Evolutionary conservation across 2,113 vertebrate genomes (phyloP), one percentile per base, ranked within the genome.

Genomic region (Xenopus tropicalis): DNA sequence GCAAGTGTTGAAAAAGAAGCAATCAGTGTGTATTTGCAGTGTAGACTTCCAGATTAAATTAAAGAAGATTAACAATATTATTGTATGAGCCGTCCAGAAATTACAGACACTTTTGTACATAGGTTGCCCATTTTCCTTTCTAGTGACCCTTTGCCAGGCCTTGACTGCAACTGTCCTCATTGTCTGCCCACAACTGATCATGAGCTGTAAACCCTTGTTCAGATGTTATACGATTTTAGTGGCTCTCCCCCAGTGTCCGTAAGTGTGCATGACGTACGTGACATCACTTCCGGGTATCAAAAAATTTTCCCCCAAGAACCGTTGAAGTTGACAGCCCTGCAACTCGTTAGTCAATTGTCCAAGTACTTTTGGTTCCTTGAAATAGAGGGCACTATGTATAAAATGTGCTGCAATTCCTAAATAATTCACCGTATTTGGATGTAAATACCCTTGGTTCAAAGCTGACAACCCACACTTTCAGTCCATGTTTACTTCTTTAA

Each of bases 121-220:
- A 29, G 25, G 3, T 29, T 7, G 7, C 25, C 7, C 3, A 29
- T 29, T 57, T 65, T 70, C 66, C 4, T 77, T 29, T 71, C 59
- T 78, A 21, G 71, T 69, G 70, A 74, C 74, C 25, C 52, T 74
- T 66, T 78, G 71, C 48, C 65, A 71, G 66, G 71, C 77, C 42
- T 74, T 14, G 62, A 62, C 42, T 37, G 54, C 62, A 73, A 17
- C 52, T 13, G 21, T 25, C 58, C 14, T 22, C 21, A 58, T 3
- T n/a, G 3, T 2, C 56, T 22, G 17, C 56, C 11, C 11, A 4
- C 19, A 9, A 8, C 16, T 16, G n/a, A 44, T 44, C 56, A 58
- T 9, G n/a, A 7, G 56, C 6, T 9, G 21, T 8, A n/a, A 8
- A 22, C 21, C 8, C 6, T 58, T 13, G 21, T 11, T 20, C 56